phyloP scores from a whole-genome alignment of 2,797 vertebrate species.

The Cyclura pinguis region DNA sequence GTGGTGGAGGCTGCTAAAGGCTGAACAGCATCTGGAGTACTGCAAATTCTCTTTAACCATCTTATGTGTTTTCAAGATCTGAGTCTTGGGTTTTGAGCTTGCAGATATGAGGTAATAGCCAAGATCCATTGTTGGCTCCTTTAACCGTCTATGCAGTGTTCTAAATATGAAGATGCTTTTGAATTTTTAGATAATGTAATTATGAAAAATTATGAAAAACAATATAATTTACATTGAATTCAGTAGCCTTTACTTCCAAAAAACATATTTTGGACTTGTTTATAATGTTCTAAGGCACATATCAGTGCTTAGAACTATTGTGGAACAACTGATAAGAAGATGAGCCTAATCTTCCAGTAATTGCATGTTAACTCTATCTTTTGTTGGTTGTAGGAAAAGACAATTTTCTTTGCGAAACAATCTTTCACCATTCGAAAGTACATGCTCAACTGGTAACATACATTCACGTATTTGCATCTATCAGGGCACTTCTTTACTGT shows the following conservation, averaged over 20 bases:
- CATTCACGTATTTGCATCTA: constrained; percentile 60
- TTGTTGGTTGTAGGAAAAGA: constrained; percentile 60
- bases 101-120: neutral
- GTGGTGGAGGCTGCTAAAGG: neutral
- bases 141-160: neutral
- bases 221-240: neutral
- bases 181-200: neutral
- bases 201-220: neutral
- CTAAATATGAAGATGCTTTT: neutral
- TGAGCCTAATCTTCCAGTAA: neutral
- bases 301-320: neutral
- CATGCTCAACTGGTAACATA: constrained; percentile 45
- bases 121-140: neutral
- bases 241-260: constrained; percentile 26
- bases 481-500: constrained; percentile 48
- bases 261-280: neutral
- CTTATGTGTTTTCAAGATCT: neutral
- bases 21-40: neutral
- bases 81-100: neutral
- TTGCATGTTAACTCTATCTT: constrained; percentile 26
- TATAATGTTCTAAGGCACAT: neutral
- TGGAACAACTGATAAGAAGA: neutral
- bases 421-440: constrained; percentile 48
- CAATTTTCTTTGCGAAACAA: constrained; percentile 47
- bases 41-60: neutral